Evolutionary conservation across 1,140 invertebrate species (phyloP), one percentile per base, ranked within the genome.

Genomic region (Cydia strobilella): DNA sequence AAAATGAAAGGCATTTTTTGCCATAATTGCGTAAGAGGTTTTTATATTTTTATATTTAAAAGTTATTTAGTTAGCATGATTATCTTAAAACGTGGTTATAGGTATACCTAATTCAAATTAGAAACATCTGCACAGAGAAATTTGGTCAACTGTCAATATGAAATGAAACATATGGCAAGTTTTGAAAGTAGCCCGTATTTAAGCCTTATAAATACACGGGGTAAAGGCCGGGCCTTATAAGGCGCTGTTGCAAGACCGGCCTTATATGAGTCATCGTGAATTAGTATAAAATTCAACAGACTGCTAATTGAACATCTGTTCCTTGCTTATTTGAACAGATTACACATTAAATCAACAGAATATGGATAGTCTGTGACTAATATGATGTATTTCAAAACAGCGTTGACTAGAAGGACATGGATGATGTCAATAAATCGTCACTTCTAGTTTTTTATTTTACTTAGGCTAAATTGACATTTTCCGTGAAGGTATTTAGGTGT

Each of bases 191-290:
- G 80, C 86, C 83, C 83, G 85, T 85, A 85, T 90, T 85, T 90
- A 88, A 86, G 85, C 86, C 87, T 83, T 90, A 88, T 91, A 89
- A 85, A 90, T 87, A 86, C 78, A 77, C 82, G 82, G 84, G 76
- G 86, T 88, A 90, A 91, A 91, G 89, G 88, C 88, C 89, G 79
- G 77, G 79, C 90, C 88, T 74, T 91, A 91, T 89, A 89, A 88
- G 88, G 90, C 72, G 77, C n/a, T 85, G 88, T 83, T 82, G 77
- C 79, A 78, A 78, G 82, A 84, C 81, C 85, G 79, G 81, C 82
- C 86, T 84, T 85, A 79, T 79, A 81, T 91, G 90, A 90, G 77
- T 91, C 90, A 91, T 77, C 80, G 81, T 82, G 86, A 85, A 86
- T 88, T 88, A 87, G 83, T 89, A 85, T 82, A 81, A 86, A 87